phyloP scores from a whole-genome alignment of 2,888 invertebrate species.

The Philopedon plagiatum region DNA sequence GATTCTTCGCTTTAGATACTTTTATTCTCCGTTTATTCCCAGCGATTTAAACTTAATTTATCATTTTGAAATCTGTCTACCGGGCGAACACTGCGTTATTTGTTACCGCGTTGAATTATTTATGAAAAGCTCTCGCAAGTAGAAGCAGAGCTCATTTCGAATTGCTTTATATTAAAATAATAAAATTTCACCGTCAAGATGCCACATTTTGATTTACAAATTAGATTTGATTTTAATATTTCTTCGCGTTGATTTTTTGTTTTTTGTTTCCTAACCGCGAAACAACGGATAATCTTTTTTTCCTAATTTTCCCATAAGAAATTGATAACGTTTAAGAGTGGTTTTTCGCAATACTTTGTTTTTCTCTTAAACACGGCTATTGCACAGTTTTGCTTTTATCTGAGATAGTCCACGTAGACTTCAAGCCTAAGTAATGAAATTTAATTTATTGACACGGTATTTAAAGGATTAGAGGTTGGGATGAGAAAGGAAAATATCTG shows the following conservation, averaged over 20 bases:
- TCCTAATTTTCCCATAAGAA: too few species aligned
- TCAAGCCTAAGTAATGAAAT: too few species aligned
- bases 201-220: slow-evolving; percentile 52
- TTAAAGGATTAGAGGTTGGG: too few species aligned
- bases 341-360: too few species aligned
- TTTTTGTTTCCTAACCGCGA: not conserved
- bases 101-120: slow-evolving; percentile 47
- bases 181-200: slow-evolving; percentile 53
- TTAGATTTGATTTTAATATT: slow-evolving; percentile 34
- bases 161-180: slow-evolving; percentile 58
- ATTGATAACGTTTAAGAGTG: too few species aligned
- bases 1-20: slow-evolving; percentile 37
- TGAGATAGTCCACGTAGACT: too few species aligned
- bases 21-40: slow-evolving; percentile 42
- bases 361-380: too few species aligned
- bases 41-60: slow-evolving; percentile 48
- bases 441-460: too few species aligned
- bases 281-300: slow-evolving; percentile 2
- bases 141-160: slow-evolving; percentile 51
- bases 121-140: slow-evolving; percentile 41
- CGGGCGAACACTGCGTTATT: slow-evolving; percentile 46
- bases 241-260: slow-evolving; percentile 11
- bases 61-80: slow-evolving; percentile 49
- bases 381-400: too few species aligned
- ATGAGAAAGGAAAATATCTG: too few species aligned